A percentile compares a stretch with the other conserved stretches of the same genome.
These are phyloP conservation scores for Polietes domitor DNA, from an alignment of 2,888 invertebrate species.

Conservation along the genomic window DNA sequence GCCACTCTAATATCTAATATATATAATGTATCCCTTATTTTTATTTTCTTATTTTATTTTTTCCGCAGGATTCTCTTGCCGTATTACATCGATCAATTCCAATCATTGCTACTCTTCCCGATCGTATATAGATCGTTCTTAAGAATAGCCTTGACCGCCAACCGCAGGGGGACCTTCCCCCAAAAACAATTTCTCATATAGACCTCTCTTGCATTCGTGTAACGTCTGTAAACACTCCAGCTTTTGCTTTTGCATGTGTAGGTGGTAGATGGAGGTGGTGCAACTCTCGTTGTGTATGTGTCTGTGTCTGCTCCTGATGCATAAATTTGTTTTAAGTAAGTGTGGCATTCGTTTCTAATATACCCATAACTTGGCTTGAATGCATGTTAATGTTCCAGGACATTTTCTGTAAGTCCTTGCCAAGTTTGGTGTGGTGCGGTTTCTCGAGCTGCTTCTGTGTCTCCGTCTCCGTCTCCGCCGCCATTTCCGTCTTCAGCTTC, in stretches of 20 bases:
- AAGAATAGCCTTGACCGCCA: too few species aligned
- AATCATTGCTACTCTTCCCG: too few species aligned
- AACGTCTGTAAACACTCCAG: neutral
- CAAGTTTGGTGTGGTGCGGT: constrained; percentile 37
- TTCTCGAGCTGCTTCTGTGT: neutral
- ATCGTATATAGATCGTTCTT: too few species aligned
- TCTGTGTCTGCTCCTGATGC: constrained; percentile 1
- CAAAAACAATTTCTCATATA: neutral
- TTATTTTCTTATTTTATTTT: too few species aligned
- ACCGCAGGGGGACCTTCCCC: neutral
- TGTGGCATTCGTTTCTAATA: constrained; percentile 48
- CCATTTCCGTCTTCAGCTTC: neutral
- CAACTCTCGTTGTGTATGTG: too few species aligned
- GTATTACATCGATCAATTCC: too few species aligned
- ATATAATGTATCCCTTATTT: too few species aligned
- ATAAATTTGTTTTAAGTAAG: constrained; percentile 53
- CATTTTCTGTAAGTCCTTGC: constrained; percentile 64
- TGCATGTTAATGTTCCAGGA: constrained; percentile 61
- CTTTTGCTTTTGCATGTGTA: neutral
- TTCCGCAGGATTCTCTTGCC: too few species aligned
- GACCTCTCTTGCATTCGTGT: neutral
- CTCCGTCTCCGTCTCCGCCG: neutral
- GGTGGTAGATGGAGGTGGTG: neutral
- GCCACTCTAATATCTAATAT: too few species aligned
- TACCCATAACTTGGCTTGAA: constrained; percentile 39